Evolutionary conservation across 2,888 invertebrate genomes (phyloP), one percentile per base, ranked within the genome.

Genomic region (Drosophila robusta): DNA sequence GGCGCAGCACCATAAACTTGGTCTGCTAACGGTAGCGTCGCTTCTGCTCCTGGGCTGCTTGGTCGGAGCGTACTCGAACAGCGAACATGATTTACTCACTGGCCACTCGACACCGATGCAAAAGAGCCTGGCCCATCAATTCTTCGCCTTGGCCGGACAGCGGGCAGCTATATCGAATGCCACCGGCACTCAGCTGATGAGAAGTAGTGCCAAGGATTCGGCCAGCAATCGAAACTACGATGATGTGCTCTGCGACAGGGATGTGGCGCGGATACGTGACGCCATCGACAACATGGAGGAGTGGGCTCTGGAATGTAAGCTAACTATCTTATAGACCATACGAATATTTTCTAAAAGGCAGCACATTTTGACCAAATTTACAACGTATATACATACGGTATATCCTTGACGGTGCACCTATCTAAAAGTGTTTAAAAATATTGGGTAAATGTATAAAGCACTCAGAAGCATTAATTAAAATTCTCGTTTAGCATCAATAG

Each of bases 291-390:
- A 89, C 29, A 76, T 80, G 63, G 80, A 91, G 66, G 90, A 91
- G 76, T 91, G 92, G 91, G 91, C 91, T 9, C 74, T 91, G 54
- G 88, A 91, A 77, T 91, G 91, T 92, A 87, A 91, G 91, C 73
- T 8, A 39, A 4, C 8, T 63, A 16, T 49, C 4, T n/a, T 32
- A 4, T 32, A 22, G 0, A 2, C 11, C 32, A 26, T 29, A 4
- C 0, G 1, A 11, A 32, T 32, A 32, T 11, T 0, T 2, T 11
- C 2, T 1, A 32, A 32, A 32, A 32, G 11, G 22, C 22, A 3
- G 22, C 0, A 4, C 22, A 22, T 18, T 18, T 18, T 2, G 22
- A 22, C 22, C 18, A 18, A 18, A 18, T 18, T 18, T 18, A 18
- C 18, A 18, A 18, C 18, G n/a, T n/a, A n/a, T n/a, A n/a, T n/a